A percentile compares a stretch with the other conserved stretches of the same genome.
phyloP scores from a whole-genome alignment of 1,140 invertebrate genomes.

The Oryzaephilus surinamensis region DNA sequence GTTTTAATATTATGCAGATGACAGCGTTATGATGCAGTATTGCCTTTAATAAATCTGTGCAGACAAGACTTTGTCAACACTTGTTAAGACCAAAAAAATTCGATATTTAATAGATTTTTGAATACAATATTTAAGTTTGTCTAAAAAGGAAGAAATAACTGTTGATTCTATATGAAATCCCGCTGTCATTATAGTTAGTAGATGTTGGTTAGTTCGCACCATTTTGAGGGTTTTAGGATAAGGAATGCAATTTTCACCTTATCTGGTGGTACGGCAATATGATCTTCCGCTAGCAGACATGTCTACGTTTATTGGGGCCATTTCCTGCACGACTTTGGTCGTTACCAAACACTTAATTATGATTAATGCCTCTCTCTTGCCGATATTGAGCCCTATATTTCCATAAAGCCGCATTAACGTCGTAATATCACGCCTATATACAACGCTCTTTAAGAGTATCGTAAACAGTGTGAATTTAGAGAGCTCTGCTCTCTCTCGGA shows the following conservation, averaged over 20 bases:
- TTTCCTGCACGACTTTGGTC: conserved; percentile 21
- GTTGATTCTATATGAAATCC: too few relatives aligned
- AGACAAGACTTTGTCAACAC: conserved; percentile 13
- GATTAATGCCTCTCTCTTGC: conserved; percentile 22
- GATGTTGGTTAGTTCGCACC: too few relatives aligned
- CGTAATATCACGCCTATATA: conserved; percentile 23
- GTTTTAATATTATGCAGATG: conserved; percentile 16
- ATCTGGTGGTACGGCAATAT: conserved; percentile 24
- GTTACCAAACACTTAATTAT: conserved; percentile 27
- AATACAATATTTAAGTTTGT: too few relatives aligned
- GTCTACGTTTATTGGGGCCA: conserved; percentile 24
- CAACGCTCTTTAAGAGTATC: conserved; percentile 20
- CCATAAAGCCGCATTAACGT: conserved; percentile 25
- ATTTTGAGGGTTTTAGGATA: conserved; percentile 18
- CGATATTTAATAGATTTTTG: too few relatives aligned
- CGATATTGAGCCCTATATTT: conserved; percentile 25
- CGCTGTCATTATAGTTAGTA: too few relatives aligned
- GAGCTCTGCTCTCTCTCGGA: not conserved
- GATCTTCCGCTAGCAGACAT: conserved; percentile 23
- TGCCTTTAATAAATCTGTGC: conserved; percentile 13
- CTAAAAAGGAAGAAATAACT: too few relatives aligned
- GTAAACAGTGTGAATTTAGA: conserved; percentile 20
- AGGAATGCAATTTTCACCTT: conserved; percentile 28
- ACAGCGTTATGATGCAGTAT: conserved; percentile 15
- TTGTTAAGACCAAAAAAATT: conserved; percentile 8